Evolutionary conservation across 2,797 vertebrate species (phyloP), one percentile per base, ranked within the genome.

Genomic region (Eupleurogrammus muticus): DNA sequence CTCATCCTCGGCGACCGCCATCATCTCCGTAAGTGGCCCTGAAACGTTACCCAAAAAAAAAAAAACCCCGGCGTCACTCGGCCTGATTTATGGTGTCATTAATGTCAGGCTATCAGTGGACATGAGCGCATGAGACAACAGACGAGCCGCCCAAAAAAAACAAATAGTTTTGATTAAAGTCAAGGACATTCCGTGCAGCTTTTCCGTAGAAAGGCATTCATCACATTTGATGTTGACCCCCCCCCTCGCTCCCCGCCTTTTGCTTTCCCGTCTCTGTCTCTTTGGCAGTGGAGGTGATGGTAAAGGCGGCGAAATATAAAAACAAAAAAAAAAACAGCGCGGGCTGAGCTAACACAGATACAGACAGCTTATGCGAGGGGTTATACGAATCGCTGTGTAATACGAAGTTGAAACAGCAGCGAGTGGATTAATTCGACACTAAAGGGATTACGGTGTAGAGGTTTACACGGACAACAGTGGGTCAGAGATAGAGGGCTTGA

Each of bases 121-220:
- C 96, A 97, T 96, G 95, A 97, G 94, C 94, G 94, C 95, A 96
- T 88, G 95, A 97, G 96, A 97, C 96, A 97, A 96, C 96, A 96
- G 95, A 95, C 94, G 94, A 96, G 94, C 95, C 96, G 94, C 95
- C 96, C 88, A 77, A 95, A 96, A n/a, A 96, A 98, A 97, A 97
- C 96, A 98, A 99, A 98, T 96, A 97, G 96, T 97, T 99, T 98
- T 99, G 97, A 99, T 98, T 98, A 98, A 99, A 97, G 95, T 97
- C 97, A 99, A 99, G 97, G 97, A 97, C 97, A 87, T 96, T 98
- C 93, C 86, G 95, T 96, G 94, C 95, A 96, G 95, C 96, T 97
- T 90, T 96, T 96, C 95, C 90, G 94, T 93, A 94, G 96, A 97
- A 97, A 98, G 94, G 82, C 96, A 98, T 99, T 96, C 93, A 98